Evolutionary conservation across 2,113 vertebrate genomes (phyloP), one percentile per base, ranked within the genome.

Genomic region (Scalopus aquaticus): DNA sequence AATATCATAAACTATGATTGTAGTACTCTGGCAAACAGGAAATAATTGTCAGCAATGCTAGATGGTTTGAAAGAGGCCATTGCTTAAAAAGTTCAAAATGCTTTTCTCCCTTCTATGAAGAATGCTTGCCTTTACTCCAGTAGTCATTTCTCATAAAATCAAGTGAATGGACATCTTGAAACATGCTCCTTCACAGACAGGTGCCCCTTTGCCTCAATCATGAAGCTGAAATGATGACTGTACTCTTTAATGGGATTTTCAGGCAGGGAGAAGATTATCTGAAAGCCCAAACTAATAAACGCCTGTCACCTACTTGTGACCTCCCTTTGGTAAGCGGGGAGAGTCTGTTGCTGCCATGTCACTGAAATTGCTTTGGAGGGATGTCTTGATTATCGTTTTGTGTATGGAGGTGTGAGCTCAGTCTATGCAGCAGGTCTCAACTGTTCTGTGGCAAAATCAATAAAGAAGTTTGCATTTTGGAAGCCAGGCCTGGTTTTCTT

Each of bases 11-110:
- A 92, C 51, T 76, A 70, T 89, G 88, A 96, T 62, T 76, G 69
- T 60, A 90, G 78, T 74, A 76, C 73, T 90, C 90, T 49, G 26
- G 49, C 39, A 96, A 95, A 88, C 64, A 76, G 82, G 56, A 95
- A 96, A 90, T 96, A 95, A 96, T 94, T 95, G 73, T 79, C 69
- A 88, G 39, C 81, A 90, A 3, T 80, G 78, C 58, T 96, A 26
- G 6, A 78, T 78, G 69, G 81, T 24, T 95, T 95, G 82, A 95
- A 93, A 28, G 82, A 90, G 22, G 56, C 17, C 0, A 0, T 94
- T 54, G 83, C 76, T 96, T 97, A 83, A 94, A 94, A 91, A 95
- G 82, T 92, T 78, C 93, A 91, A 94, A 97, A 70, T 73, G 70
- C 39, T 95, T 84, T n/a, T 72, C 79, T 70, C 94, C 76, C 46